phyloP scores from a whole-genome alignment of 2,888 invertebrate genomes.

The Callimorpha dominula region DNA sequence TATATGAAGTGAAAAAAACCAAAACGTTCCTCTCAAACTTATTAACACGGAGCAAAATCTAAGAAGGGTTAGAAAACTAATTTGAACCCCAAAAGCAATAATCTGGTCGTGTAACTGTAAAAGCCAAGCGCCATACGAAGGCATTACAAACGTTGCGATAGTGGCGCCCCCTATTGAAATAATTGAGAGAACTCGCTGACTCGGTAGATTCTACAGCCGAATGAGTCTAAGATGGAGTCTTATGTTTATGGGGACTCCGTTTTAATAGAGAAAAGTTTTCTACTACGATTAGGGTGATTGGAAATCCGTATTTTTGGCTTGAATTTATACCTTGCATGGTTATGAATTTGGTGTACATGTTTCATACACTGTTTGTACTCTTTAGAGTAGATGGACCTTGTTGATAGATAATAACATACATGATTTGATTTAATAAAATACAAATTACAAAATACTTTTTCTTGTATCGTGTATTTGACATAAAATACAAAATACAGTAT shows the following conservation, averaged over 20 bases:
- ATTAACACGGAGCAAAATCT: constrained; percentile 19
- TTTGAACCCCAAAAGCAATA: constrained; percentile 25
- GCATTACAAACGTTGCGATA: constrained; percentile 35
- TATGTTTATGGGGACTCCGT: constrained; percentile 17
- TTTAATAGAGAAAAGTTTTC: constrained; percentile 19
- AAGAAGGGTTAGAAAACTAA: constrained; percentile 23
- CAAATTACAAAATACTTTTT: too few relatives aligned
- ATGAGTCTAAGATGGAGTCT: constrained; percentile 16
- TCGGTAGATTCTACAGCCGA: constrained; percentile 25
- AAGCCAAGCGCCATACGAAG: constrained; percentile 15
- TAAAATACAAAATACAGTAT: too few relatives aligned
- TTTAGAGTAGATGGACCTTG: too few relatives aligned
- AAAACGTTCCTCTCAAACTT: constrained; percentile 10
- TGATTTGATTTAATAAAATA: too few relatives aligned
- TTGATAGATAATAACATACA: too few relatives aligned
- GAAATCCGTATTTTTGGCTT: neutral
- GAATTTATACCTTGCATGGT: neutral
- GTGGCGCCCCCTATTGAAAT: constrained; percentile 38
- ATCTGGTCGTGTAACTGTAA: constrained; percentile 20
- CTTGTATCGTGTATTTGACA: too few relatives aligned
- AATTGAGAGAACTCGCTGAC: constrained; percentile 42
- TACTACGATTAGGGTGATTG: neutral
- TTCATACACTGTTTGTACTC: neutral
- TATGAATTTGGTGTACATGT: neutral
- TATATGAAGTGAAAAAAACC: constrained; percentile 7